Evolutionary conservation across 1,140 invertebrate species (phyloP), one percentile per base, ranked within the genome.

Genomic region (Dendroctonus ponderosae): DNA sequence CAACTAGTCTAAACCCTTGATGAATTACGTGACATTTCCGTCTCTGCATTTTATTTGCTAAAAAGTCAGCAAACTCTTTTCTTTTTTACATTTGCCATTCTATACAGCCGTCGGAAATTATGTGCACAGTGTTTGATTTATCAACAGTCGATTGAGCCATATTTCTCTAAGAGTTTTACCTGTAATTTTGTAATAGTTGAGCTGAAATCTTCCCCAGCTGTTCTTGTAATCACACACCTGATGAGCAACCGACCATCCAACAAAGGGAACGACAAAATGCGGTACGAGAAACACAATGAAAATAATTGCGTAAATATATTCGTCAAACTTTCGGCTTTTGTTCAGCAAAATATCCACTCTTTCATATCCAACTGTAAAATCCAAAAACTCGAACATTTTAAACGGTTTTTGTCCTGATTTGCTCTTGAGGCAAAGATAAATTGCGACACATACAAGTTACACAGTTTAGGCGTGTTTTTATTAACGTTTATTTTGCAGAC

Each of bases 151-250:
- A n/a, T 26, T 26, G 26, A 26, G 1, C 1, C 26, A 26, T 1
- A 26, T 26, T 26, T 26, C 1, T 26, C 26, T 26, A 46, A 46
- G 8, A 4, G 43, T n/a, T 52, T 61, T 72, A 77, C 77, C 77
- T 49, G 78, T 77, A n/a, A 79, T 71, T 73, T 78, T 78, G 56
- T 75, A 79, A 65, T 78, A 79, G 59, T 73, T 66, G 8, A 79
- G 52, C 65, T 78, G 77, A 65, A 77, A 86, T 67, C 77, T 80
- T 54, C 82, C 83, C 85, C 85, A 86, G 68, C 80, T 82, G 15
- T 85, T 85, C 76, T 86, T 86, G 74, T 86, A 86, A 70, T 83
- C 81, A 49, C 83, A 84, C n/a, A 85, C 84, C 72, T 86, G 80
- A 48, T 79, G 78, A 2, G 84, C 85, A 4, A 86, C 84, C 7